Percentiles rank a stretch among this genome's conserved stretches.
Evolutionary conservation across 2,113 vertebrate species (phyloP).

Genomic region (Takifugu bimaculatus): DNA sequence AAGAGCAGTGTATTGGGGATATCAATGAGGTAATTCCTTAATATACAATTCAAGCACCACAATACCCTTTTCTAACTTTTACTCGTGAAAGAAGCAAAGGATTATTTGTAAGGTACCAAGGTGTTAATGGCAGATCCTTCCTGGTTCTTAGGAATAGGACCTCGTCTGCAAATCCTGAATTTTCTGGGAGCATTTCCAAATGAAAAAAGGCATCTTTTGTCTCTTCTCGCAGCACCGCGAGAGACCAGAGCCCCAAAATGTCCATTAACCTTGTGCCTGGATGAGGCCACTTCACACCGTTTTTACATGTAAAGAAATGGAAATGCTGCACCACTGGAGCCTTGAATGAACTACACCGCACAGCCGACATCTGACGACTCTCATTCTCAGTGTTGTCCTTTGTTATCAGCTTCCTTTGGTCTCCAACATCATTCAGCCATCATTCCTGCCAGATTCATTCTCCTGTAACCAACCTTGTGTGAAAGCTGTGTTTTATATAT

Average conservation of each 20-base stretch:
- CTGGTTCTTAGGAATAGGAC: conserved; percentile 13
- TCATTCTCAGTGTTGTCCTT: conserved; percentile 41
- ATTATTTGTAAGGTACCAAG: conserved; percentile 30
- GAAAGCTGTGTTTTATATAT: no score
- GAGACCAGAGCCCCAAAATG: conserved; percentile 31
- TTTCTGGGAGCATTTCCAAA: conserved; percentile 56
- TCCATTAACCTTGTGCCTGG: conserved; percentile 41
- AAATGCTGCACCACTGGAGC: conserved; percentile 49
- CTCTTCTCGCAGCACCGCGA: conserved; percentile 44
- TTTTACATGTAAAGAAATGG: conserved; percentile 63
- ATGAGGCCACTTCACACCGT: conserved; percentile 58
- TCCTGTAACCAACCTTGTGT: not conserved
- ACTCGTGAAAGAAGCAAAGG: conserved; percentile 11
- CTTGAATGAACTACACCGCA: conserved; percentile 23
- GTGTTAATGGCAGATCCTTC: conserved; percentile 31
- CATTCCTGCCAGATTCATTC: conserved; percentile 17
- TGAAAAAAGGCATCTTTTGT: conserved; percentile 54
- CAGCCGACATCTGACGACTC: conserved; percentile 31
- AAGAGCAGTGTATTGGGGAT: no score
- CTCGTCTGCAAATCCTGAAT: conserved; percentile 56
- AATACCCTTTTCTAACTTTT: no score
- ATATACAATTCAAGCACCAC: no score
- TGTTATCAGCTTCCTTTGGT: conserved; percentile 50
- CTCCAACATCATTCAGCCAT: conserved; percentile 39
- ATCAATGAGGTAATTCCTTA: no score